A percentile compares a stretch with the other conserved stretches of the same genome.
Conservation (phyloP, 2,113 vertebrate genomes). For the Cyanoderma ruficeps region DNA sequence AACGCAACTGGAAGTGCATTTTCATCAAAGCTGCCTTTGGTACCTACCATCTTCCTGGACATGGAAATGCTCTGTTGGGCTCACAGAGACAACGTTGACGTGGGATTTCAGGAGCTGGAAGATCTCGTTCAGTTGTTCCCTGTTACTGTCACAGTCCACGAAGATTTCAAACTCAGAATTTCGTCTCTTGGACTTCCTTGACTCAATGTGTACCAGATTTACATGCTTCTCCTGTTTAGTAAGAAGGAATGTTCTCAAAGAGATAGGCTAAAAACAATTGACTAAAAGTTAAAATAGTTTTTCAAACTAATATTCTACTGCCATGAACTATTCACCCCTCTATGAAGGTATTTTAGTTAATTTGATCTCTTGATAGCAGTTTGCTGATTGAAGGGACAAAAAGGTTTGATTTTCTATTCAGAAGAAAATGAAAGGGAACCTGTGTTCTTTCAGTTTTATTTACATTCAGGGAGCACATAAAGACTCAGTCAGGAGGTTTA, state of each 20-base stretch:
- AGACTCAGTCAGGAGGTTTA: background rate
- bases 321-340: background rate
- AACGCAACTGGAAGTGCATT: background rate
- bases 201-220: slow-evolving; percentile 95
- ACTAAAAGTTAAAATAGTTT: background rate
- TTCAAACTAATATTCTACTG: background rate
- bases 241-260: background rate
- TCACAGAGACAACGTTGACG: slow-evolving; percentile 84
- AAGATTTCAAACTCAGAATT: slow-evolving; percentile 98
- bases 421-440: background rate
- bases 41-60: slow-evolving; percentile 79
- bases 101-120: slow-evolving; percentile 90
- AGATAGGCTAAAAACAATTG: background rate
- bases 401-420: background rate
- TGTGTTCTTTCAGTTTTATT: background rate
- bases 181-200: slow-evolving; percentile 90
- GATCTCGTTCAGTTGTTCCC: slow-evolving; percentile 91
- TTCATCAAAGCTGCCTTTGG: background rate
- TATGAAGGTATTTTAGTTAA: background rate
- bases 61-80: slow-evolving; percentile 79
- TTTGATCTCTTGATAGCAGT: background rate
- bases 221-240: slow-evolving; percentile 89
- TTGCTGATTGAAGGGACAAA: background rate
- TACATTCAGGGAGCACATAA: background rate
- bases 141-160: slow-evolving; percentile 93